Evolutionary conservation across 2,797 vertebrate species (phyloP), one percentile per base, ranked within the genome.

Genomic region (Sciurus vulgaris): DNA sequence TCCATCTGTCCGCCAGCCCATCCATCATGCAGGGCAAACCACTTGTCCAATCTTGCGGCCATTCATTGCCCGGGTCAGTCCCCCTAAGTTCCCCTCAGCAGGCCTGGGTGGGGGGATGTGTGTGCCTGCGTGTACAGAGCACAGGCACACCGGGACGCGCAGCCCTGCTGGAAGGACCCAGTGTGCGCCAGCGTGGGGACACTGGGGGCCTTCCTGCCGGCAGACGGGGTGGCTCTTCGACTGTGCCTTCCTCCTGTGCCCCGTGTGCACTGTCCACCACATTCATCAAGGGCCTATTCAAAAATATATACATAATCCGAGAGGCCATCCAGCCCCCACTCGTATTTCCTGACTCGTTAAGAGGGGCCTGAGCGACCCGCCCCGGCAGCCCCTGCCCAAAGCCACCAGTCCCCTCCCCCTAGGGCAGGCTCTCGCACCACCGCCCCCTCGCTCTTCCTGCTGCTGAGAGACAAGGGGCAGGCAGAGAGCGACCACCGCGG

Each of bases 1-100:
- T 97, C 96, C 95, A 79, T 97, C 96, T 3, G n/a, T 96, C 92
- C 20, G n/a, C 86, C 59, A 59, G 49, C 83, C 74, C 69, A 94
- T 96, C 86, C 86, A 69, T 97, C 96, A 78, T 7, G 38, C 89
- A 18, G 13, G 77, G 38, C 38, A 47, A 49, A 73, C 28, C 56
- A 51, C 91, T 74, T 65, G 82, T 74, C 67, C 44, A 20, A 47
- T 76, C 33, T 74, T 76, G 89, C 33, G 82, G 33, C 56, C 10
- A 2, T 7, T 76, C 72, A 56, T 74, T 28, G 44, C 35, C 94
- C 59, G 33, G 20, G 20, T 3, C 1, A 24, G 56, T 73, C 28
- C 77, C 69, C 30, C 51, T 3, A 5, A 12, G n/a, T 18, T 10
- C 33, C 17, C 87, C 44, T 67, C 51, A 7, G 38, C 22, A 18